phyloP scores from a whole-genome alignment of 2,888 invertebrate species.

The Lasioglossum malachurum region DNA sequence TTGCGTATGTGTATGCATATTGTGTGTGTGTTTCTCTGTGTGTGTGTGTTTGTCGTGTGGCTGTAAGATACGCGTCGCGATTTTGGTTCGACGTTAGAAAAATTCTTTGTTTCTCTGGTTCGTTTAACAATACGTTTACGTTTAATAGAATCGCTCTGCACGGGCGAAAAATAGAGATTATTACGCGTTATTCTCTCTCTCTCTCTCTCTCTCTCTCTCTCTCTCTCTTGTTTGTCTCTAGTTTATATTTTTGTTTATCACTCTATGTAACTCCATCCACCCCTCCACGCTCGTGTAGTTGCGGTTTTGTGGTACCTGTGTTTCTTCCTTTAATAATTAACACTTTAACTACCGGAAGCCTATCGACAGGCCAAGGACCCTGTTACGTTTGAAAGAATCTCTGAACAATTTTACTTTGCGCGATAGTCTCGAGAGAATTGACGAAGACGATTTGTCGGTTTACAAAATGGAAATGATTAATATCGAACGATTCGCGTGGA shows the following conservation, averaged over 20 bases:
- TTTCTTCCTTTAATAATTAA: not conserved
- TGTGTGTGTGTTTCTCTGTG: not conserved
- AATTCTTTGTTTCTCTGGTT: conserved; percentile 64
- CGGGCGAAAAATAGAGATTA: conserved; percentile 79
- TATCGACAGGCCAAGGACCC: not conserved
- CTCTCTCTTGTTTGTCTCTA: conserved; percentile 23
- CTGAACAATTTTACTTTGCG: not conserved
- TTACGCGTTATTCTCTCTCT: conserved; percentile 58
- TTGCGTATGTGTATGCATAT: not conserved
- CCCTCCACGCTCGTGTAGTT: conserved; percentile 16
- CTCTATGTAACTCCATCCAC: conserved; percentile 19
- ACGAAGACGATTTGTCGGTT: not conserved
- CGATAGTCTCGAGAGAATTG: not conserved
- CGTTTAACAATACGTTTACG: conserved; percentile 64
- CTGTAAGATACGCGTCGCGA: not conserved
- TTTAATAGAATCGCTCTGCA: conserved; percentile 68
- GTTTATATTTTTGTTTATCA: conserved; percentile 31
- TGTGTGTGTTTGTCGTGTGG: not conserved
- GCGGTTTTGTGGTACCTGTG: not conserved
- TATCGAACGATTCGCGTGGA: not conserved
- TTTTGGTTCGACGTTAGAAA: conserved; percentile 66
- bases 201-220: conserved; percentile 39
- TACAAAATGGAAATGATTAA: not conserved
- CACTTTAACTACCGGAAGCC: conserved; percentile 6
- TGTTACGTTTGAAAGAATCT: not conserved